A percentile compares a stretch with the other conserved stretches of the same genome.
phyloP scores from a whole-genome alignment of 2,113 vertebrate species.

The Pavo muticus region DNA sequence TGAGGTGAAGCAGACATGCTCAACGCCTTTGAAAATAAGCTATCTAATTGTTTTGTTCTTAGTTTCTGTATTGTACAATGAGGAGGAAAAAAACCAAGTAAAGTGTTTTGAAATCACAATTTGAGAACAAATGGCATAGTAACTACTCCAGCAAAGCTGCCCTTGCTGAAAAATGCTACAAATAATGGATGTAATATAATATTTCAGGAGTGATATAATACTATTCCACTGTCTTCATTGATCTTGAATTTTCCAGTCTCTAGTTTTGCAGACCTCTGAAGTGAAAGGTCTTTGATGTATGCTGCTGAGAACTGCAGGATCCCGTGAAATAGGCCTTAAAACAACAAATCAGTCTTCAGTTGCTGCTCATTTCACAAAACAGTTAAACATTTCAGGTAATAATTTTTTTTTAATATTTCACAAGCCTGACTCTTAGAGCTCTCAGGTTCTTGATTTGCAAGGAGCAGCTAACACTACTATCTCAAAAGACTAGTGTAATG shows the following conservation, averaged over 20 bases:
- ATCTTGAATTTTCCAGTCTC: constrained; percentile 7
- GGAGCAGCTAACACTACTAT: constrained; percentile 45
- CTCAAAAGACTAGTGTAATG: constrained; percentile 43
- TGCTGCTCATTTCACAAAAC: constrained; percentile 62
- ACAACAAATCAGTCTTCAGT: constrained; percentile 60
- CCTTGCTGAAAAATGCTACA: not conserved
- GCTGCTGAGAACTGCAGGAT: constrained; percentile 21
- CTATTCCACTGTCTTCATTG: not conserved
- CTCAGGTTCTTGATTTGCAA: constrained; percentile 69
- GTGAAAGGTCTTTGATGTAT: constrained; percentile 7
- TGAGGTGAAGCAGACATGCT: not conserved
- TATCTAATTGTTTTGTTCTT: not conserved
- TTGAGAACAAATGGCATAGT: not conserved
- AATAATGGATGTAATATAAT: not conserved
- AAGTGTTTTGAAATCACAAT: not conserved
- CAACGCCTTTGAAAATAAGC: not conserved
- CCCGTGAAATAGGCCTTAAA: constrained; percentile 49
- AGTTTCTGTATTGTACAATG: not conserved
- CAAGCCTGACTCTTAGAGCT: constrained; percentile 53
- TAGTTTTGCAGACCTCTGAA: constrained; percentile 41
- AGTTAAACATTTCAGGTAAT: constrained; percentile 50
- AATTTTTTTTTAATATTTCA: constrained; percentile 62
- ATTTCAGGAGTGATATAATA: not conserved
- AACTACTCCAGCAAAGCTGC: not conserved
- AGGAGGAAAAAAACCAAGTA: not conserved